Conservation (phyloP, 2,888 invertebrate genomes). For the Phrixothrix hirtus region DNA sequence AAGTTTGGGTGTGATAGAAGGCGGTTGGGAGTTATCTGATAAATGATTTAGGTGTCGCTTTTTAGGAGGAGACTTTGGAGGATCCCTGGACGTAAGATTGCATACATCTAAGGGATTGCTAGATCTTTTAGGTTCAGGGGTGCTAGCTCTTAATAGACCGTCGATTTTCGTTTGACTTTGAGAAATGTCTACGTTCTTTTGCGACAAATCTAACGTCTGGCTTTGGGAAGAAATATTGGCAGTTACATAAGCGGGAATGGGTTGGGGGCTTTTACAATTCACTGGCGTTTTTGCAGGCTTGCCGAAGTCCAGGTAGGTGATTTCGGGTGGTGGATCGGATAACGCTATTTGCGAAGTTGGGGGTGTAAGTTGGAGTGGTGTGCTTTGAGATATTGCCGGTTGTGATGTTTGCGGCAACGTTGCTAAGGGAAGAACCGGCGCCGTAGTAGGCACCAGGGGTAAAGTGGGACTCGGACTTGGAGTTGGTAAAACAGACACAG, state of each 20-base stretch:
- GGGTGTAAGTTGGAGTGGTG: conserved; percentile 32
- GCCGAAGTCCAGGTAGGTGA: conserved; percentile 39
- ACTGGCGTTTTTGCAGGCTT: conserved; percentile 33
- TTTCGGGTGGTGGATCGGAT: conserved; percentile 36
- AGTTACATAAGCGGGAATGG: conserved; percentile 28
- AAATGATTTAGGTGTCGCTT: conserved; percentile 55
- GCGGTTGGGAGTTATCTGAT: conserved; percentile 44
- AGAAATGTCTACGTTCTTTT: conserved; percentile 47
- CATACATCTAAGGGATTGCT: conserved; percentile 67
- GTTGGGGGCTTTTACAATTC: conserved; percentile 35
- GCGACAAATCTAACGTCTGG: conserved; percentile 39
- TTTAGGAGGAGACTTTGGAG: conserved; percentile 59
- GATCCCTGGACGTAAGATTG: conserved; percentile 65
- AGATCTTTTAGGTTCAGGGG: conserved; percentile 53
- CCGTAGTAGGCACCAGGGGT: conserved; percentile 43
- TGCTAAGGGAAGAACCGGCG: conserved; percentile 37
- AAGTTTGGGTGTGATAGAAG: conserved; percentile 62
- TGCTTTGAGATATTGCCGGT: conserved; percentile 29
- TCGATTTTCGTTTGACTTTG: conserved; percentile 44
- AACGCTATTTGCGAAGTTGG: conserved; percentile 36
- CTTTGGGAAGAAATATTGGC: conserved; percentile 33
- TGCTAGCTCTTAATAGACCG: conserved; percentile 39
- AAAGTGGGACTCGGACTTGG: conserved; percentile 52
- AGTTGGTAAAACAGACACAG: conserved; percentile 58
- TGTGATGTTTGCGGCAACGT: conserved; percentile 29